Evolutionary conservation across 2,797 vertebrate genomes (phyloP).

Genomic region (Propithecus perrieri): DNA sequence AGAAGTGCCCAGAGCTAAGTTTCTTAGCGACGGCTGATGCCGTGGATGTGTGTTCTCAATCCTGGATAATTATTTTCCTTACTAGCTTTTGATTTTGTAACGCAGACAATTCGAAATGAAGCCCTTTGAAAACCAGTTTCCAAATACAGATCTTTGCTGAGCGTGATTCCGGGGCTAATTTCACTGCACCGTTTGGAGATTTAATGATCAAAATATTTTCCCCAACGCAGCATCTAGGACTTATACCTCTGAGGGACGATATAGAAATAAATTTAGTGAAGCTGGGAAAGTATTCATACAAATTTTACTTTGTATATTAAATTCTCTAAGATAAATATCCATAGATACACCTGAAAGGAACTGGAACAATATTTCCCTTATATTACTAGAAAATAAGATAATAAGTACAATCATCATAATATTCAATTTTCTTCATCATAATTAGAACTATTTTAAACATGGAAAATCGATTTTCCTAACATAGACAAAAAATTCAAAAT

Average conservation of each 20-base stretch:
- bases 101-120: not conserved
- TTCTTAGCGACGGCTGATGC: not conserved
- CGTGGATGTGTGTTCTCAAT: not conserved
- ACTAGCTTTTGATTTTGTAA: not conserved
- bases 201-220: conserved; percentile 10
- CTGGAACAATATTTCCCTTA: not conserved
- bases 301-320: not conserved
- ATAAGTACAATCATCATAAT: not conserved
- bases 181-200: not conserved
- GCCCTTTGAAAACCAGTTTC: conserved; percentile 24
- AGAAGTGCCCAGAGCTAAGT: conserved; percentile 39
- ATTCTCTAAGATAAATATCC: not conserved
- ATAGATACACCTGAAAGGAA: not conserved
- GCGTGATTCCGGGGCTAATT: not conserved
- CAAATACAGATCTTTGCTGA: not conserved
- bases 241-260: not conserved
- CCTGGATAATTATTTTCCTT: not conserved
- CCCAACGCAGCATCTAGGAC: not conserved
- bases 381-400: not conserved
- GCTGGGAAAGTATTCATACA: not conserved
- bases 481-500: not conserved
- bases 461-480: not conserved
- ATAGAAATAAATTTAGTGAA: not conserved
- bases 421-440: not conserved
- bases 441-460: conserved; percentile 26